Evolutionary conservation across 2,113 vertebrate genomes (phyloP).

Genomic region (Psophia crepitans): DNA sequence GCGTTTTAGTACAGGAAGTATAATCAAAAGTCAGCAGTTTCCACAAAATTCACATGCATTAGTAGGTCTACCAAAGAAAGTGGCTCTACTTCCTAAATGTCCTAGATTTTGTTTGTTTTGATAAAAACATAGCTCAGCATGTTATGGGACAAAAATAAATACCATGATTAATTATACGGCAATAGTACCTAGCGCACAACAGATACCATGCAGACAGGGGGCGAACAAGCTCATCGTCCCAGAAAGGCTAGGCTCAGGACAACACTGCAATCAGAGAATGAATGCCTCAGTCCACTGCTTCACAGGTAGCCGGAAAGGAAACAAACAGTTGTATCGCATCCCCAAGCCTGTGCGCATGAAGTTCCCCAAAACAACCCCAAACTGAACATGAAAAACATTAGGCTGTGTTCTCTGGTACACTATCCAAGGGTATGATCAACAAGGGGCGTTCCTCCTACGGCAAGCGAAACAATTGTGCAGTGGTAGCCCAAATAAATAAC

Average conservation of each 20-base stretch:
- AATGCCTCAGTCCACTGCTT: not conserved
- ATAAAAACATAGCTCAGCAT: not conserved
- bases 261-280: not conserved
- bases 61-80: not conserved
- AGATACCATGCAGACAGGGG: not conserved
- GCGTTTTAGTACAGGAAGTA: not conserved
- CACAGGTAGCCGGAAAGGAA: not conserved
- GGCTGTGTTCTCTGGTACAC: not conserved
- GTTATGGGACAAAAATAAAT: not conserved
- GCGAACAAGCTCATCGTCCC: not conserved
- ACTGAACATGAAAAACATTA: not conserved
- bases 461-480: not conserved
- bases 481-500: not conserved
- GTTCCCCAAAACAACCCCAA: not conserved
- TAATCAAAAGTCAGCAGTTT: not conserved
- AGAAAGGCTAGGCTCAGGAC: not conserved
- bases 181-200: too few relatives aligned
- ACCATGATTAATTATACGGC: not conserved
- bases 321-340: rapidly evolving
- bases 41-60: not conserved
- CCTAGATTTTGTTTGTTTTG: not conserved
- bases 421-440: not conserved
- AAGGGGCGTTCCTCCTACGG: not conserved
- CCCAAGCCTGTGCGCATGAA: not conserved
- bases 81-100: not conserved